Evolutionary conservation across 2,888 invertebrate species (phyloP).

Genomic region (Eutolmus rufibarbis): DNA sequence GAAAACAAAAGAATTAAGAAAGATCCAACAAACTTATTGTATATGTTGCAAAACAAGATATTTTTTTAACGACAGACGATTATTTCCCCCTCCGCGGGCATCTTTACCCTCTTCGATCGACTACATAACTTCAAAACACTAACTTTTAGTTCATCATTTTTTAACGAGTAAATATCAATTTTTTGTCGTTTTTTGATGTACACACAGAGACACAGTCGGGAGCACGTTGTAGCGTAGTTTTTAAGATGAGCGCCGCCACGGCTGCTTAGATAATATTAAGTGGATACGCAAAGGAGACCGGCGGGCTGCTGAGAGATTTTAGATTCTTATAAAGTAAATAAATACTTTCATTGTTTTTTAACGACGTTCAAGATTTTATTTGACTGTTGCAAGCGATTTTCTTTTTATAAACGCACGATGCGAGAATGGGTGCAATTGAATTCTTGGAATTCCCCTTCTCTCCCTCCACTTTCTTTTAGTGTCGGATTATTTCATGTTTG

Average conservation of each 20-base stretch:
- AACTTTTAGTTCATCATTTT: background rate
- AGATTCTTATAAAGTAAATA: constrained; percentile 10
- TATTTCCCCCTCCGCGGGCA: background rate
- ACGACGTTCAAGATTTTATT: constrained; percentile 16
- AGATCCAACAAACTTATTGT: background rate
- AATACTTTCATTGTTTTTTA: constrained; percentile 28
- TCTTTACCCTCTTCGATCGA: background rate
- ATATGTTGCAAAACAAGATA: background rate
- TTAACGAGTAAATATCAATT: background rate
- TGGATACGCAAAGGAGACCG: background rate
- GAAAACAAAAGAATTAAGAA: background rate
- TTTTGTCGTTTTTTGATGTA: background rate
- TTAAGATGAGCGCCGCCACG: background rate
- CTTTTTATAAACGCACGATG: background rate
- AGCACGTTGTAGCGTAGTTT: background rate
- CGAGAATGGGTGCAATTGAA: background rate
- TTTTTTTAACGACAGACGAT: background rate
- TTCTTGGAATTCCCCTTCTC: background rate
- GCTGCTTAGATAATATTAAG: background rate
- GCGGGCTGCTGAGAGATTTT: background rate
- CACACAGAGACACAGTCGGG: background rate
- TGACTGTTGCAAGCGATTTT: constrained; percentile 9
- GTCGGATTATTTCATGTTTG: background rate
- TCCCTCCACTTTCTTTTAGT: background rate
- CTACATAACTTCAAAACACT: background rate